Evolutionary conservation across 2,113 vertebrate species (phyloP), one percentile per base, ranked within the genome.

Genomic region (Coptodon rendalli): DNA sequence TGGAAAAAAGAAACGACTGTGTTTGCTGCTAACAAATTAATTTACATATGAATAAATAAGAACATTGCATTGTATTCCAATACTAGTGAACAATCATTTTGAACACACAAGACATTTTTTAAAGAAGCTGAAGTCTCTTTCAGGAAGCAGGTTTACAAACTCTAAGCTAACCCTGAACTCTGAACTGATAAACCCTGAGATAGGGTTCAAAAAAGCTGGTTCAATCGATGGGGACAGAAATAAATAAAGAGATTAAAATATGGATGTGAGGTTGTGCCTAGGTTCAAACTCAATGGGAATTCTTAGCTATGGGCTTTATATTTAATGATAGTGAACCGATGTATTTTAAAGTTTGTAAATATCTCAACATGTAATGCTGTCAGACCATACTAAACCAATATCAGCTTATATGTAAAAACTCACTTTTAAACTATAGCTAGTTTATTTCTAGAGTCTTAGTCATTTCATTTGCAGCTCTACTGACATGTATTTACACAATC

Each of bases 21-120:
- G 57, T 66, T 89, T 48, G 16, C 54, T 87, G 81, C 84, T 45
- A 80, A 87, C 82, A 92, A 93, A 89, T 89, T 73, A 82, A 91
- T 91, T 87, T 89, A 91, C 85, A 94, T 76, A 85, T 92, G 88
- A 96, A 95, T 95, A 96, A 95, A 94, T 94, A 92, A 88, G 90
- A 90, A 80, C 63, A 90, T 59, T 87, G 79, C 50, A 86, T 92
- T 90, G 82, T 83, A 87, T 93, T 91, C 57, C 54, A 90, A 83
- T 85, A 83, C 81, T 63, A 87, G 90, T 90, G 59, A 90, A 92
- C 79, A 80, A 59, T 85, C 12, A 85, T 83, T 84, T 84, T 56
- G 14, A 90, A 86, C 80, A 87, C 82, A 90, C 53, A 85, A 68
- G 14, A 91, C 53, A 13, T 50, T 80, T 87, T 66, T 48, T 68